phyloP scores from a whole-genome alignment of 2,888 invertebrate genomes.

The Volucella bombylans region DNA sequence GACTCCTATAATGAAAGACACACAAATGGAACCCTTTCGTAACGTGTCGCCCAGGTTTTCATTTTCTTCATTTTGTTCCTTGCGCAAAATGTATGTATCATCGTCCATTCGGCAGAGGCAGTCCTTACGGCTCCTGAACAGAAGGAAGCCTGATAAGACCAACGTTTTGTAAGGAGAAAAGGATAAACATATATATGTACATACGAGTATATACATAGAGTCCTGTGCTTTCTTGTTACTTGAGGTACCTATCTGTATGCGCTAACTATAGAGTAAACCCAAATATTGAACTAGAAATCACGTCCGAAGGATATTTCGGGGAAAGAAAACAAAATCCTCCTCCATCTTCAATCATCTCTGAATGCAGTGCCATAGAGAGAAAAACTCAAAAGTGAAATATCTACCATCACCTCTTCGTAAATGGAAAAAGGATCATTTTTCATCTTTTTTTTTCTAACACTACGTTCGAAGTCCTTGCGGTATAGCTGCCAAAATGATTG shows the following conservation, averaged over 20 bases:
- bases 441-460: neutral
- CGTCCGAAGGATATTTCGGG: conserved; percentile 38
- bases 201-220: too few species aligned
- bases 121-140: conserved; percentile 9
- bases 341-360: conserved; percentile 16
- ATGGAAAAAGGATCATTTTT: conserved; percentile 28
- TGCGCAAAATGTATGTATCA: conserved; percentile 38
- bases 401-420: neutral
- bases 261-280: neutral
- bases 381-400: neutral
- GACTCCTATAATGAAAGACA: conserved; percentile 10
- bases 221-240: too few species aligned
- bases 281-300: conserved; percentile 41
- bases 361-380: conserved; percentile 40
- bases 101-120: neutral
- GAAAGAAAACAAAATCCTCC: conserved; percentile 1
- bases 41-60: neutral
- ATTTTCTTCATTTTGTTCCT: conserved; percentile 4
- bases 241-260: too few species aligned
- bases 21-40: conserved; percentile 16
- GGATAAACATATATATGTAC: too few species aligned
- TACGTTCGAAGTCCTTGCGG: conserved; percentile 27
- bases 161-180: too few species aligned
- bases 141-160: too few species aligned
- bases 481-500: conserved; percentile 46